Evolutionary conservation across 2,797 vertebrate genomes (phyloP), one percentile per base, ranked within the genome.

Genomic region (Takifugu ocellatus): DNA sequence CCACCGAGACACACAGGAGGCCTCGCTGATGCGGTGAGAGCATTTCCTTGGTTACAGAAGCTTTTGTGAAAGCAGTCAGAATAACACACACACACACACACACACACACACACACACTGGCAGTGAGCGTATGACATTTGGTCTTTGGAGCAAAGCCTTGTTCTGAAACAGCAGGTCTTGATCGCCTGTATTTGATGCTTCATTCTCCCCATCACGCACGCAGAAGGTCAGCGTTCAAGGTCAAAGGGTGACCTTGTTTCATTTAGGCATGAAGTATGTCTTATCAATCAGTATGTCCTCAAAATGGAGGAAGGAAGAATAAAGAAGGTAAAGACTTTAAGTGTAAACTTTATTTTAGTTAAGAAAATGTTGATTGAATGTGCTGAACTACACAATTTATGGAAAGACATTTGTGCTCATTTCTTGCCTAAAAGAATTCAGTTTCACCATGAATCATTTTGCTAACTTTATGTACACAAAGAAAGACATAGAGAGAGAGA

Each of bases 11-110:
- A 68, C 70, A n/a, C 47, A 63, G 64, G 74, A 81, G 62, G 29
- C 53, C 55, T 66, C 7, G n/a, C 73, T 81, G 81, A 85, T 83
- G 83, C 43, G 61, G 74, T 63, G 76, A 80, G 70, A 78, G 75
- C 63, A 61, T 75, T 75, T 79, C 70, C 80, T 55, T 45, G 58
- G 75, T 77, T 84, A 81, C 75, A 66, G 62, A 53, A 43, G 54
- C 49, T 61, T 61, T 57, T 1, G 12, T 63, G 47, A 63, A 64
- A 75, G 66, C 52, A 56, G 70, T 52, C 66, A 14, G 64, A 27
- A 17, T 48, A 58, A 60, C 52, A 59, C 66, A 72, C 33, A 54
- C 61, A 53, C 61, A 58, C 49, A 42, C 55, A 57, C 46, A 49
- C 31, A 51, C 53, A 27, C 21, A 21, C 21, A 21, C 42, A 42